phyloP scores from a whole-genome alignment of 2,888 invertebrate species.

The Drosophila paranaensis region DNA sequence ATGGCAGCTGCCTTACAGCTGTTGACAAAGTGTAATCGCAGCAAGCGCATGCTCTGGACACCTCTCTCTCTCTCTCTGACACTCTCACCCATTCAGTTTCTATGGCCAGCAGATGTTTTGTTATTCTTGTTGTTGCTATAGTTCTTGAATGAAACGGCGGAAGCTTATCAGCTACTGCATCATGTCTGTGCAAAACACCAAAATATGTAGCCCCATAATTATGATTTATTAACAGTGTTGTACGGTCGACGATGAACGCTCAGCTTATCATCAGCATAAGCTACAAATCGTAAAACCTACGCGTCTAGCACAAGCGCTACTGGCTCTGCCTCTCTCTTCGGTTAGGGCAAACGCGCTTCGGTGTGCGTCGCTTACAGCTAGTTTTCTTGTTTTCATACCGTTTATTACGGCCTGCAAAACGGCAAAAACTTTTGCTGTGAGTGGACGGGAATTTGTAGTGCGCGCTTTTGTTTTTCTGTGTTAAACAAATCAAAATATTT shows the following conservation, averaged over 20 bases:
- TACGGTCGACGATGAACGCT: neutral
- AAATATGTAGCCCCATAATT: neutral
- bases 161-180: constrained; percentile 28
- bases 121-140: constrained; percentile 11
- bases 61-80: constrained; percentile 4
- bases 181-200: constrained; percentile 7
- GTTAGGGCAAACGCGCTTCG: constrained; percentile 31
- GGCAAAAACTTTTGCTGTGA: constrained; percentile 38
- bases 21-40: constrained; percentile 23
- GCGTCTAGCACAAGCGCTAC: neutral
- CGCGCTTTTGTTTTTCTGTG: constrained; percentile 22
- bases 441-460: constrained; percentile 23
- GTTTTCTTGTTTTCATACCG: constrained; percentile 38
- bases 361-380: neutral
- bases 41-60: constrained; percentile 45
- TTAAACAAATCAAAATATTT: constrained; percentile 14
- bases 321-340: neutral
- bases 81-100: constrained; percentile 4
- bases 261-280: neutral
- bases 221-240: neutral
- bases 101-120: constrained; percentile 19
- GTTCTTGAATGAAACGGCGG: constrained; percentile 1
- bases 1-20: constrained; percentile 17
- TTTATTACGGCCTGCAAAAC: constrained; percentile 36
- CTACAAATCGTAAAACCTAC: neutral